Evolutionary conservation across 2,888 invertebrate genomes (phyloP), one percentile per base, ranked within the genome.

Genomic region (Ectemnius lituratus): DNA sequence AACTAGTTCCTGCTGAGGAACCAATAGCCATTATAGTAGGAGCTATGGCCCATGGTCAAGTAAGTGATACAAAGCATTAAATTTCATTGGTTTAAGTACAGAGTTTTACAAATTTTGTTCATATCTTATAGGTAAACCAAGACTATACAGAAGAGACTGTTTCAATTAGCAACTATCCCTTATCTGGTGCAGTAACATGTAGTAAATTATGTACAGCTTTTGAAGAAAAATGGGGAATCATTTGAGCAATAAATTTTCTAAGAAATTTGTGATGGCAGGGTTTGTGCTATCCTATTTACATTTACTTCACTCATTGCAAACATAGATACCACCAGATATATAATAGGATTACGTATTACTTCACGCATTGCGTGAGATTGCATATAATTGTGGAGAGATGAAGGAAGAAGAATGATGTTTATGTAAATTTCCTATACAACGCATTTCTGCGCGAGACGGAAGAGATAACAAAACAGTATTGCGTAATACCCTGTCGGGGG

Each of bases 11-110:
- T 0, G 91, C 92, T 16, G 93, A 93, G 62, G 96, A 97, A 78
- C 98, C 99, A 0, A 93, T 99, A 70, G 98, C 96, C 0, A 92
- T 99, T 81, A 95, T 99, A 2, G 93, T 99, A 71, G 99, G 99
- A 56, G 98, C 99, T 2, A 98, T 99, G 95, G 99, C 99, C 0
- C 97, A 98, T 91, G 99, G 99, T 68, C 96, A 96, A 91, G 95
- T 99, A 75, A 93, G 94, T 84, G 92, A n/a, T 11, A 37, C 23
- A 56, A 16, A 0, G 23, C n/a, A 20, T 20, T 37, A 14, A 56
- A 18, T 18, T 56, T 62, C 14, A 14, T 60, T 2, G 52, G 13
- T 52, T 49, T 20, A 2, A 27, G 45, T 46, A 14, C 52, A 63
- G 47, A n/a, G 8, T 18, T 37, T 64, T 16, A 46, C 18, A 23